These are phyloP conservation scores for Cromileptes altivelis DNA, from an alignment of 2,113 vertebrate species.

Conservation along the genomic window DNA sequence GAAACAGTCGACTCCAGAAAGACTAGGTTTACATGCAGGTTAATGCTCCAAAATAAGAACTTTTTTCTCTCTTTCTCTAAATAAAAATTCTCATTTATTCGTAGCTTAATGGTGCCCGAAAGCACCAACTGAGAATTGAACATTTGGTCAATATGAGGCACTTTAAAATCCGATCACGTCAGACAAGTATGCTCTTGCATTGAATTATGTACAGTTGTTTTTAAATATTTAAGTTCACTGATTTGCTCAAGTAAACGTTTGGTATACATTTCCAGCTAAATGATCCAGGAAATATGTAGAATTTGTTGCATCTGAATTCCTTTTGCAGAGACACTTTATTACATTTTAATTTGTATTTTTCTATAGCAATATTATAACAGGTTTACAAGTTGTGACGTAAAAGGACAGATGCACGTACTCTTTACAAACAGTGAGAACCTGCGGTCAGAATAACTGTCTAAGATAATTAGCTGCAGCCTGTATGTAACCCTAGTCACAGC, in stretches of 20 bases:
- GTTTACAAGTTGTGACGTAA: background rate
- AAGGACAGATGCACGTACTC: conserved; percentile 5
- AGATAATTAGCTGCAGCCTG: conserved; percentile 37
- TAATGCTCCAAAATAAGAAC: background rate
- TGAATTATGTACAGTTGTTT: background rate
- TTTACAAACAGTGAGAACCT: background rate
- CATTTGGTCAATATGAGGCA: background rate
- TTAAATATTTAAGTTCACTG: background rate
- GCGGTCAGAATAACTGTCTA: conserved; percentile 4
- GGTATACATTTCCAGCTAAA: background rate
- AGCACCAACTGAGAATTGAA: background rate
- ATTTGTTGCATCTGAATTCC: background rate
- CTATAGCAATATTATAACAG: background rate
- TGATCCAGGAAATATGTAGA: background rate
- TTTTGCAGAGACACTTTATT: conserved; percentile 22
- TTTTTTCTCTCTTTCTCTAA: background rate
- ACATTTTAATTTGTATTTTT: conserved; percentile 1
- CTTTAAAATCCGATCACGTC: conserved; percentile 10
- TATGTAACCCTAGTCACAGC: conserved; percentile 39
- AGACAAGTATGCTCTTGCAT: background rate
- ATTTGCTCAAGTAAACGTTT: background rate
- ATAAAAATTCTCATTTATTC: background rate
- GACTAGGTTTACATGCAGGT: conserved; percentile 27
- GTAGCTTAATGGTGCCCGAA: background rate
- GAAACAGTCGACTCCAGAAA: conserved; percentile 18